Base-by-base conservation (phyloP, 1,140 invertebrate species). In the Planococcus citri region DNA sequence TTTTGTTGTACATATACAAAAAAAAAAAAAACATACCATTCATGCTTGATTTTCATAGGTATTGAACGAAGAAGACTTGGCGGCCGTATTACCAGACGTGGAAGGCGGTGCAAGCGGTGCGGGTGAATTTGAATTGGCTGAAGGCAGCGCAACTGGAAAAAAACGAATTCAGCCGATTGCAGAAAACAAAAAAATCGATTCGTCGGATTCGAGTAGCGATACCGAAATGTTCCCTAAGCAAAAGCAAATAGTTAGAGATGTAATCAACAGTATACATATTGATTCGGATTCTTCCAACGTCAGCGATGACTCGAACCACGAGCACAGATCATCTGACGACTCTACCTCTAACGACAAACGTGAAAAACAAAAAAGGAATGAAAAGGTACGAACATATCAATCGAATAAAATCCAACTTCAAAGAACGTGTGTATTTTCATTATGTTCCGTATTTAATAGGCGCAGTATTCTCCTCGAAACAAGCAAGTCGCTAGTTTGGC, bases 11-110 rank as follows among this genome's bases (percentile, higher is more conserved):
- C n/a, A n/a, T n/a, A n/a, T n/a, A n/a, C n/a, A n/a, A n/a, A n/a
- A n/a, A n/a, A n/a, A n/a, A n/a, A 12, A 51, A 51, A 12, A 51
- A 51, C 38, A 51, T 51, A 12, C n/a, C n/a, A 10, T 51, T 12
- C 38, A 12, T n/a, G 10, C 10, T 51, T n/a, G n/a, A n/a, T n/a
- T 6, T 37, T 37, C 14, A 37, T 79, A 84, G 75, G 86, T 85
- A 73, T 84, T 87, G 64, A 83, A 86, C 73, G 83, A 87, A 73
- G 85, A 87, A 76, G 86, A 88, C 75, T 74, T 87, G 27, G 84
- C 86, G 3, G 85, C 85, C 12, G 83, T 87, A 71, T 75, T 88
- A 57, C 85, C 85, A 0, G 83, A 87, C 74, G 79, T 81, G 8
- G 78, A 14, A 4, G 41, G 81, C 69, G 82, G 82, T 27, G 82